phyloP scores from a whole-genome alignment of 2,113 vertebrate genomes.

The Sus scrofa region DNA sequence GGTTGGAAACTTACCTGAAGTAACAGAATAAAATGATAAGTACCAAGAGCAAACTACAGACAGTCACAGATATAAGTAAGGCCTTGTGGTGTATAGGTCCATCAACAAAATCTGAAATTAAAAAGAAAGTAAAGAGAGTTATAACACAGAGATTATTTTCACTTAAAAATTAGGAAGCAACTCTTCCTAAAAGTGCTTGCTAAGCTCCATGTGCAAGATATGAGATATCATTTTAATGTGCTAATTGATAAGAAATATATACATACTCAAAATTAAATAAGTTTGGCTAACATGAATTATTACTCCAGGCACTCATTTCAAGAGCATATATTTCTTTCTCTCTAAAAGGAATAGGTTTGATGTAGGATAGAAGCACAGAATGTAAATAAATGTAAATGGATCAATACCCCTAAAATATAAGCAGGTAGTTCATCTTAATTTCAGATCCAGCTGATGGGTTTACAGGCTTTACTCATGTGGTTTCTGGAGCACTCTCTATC shows the following conservation, averaged over 20 bases:
- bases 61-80: constrained; percentile 93
- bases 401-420: neutral
- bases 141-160: neutral
- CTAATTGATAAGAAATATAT: neutral
- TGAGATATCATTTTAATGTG: neutral
- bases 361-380: neutral
- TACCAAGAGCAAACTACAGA: constrained; percentile 94
- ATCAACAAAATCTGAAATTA: constrained; percentile 91
- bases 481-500: neutral
- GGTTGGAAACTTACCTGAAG: constrained; percentile 91
- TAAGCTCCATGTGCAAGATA: neutral
- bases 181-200: neutral
- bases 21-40: constrained; percentile 96
- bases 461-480: neutral
- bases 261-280: neutral
- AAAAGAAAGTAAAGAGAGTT: constrained; percentile 53
- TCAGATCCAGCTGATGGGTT: neutral
- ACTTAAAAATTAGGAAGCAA: neutral
- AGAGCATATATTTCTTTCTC: neutral
- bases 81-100: constrained; percentile 94
- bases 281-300: neutral
- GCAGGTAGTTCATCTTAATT: neutral
- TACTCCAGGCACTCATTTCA: neutral
- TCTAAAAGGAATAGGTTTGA: neutral
- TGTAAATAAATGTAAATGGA: neutral